Base-by-base conservation (phyloP, 2,113 vertebrate species). In the Lipotes vexillifer region DNA sequence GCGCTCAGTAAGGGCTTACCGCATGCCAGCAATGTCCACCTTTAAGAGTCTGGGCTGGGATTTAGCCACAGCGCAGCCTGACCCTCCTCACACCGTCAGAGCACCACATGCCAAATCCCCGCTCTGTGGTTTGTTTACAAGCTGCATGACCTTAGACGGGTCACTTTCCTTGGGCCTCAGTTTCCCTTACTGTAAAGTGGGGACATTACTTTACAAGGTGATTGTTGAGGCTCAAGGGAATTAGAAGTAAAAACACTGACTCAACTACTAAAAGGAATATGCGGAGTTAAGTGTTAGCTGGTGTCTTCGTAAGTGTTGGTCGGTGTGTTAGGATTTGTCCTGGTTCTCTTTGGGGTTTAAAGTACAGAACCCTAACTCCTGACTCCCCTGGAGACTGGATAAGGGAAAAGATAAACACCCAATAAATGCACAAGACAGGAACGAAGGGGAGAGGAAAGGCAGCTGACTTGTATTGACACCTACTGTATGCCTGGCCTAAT, bases 1-100 rank as follows among this genome's bases (percentile, higher is more conserved):
- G 41, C 71, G 2, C 23, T 18, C 23, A 6, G 23, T 3, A 10
- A 13, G 72, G 61, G 59, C 66, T 65, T 3, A 11, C 4, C 3
- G 15, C 5, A 36, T 0, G 8, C n/a, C 78, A 27, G 36, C 0
- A 0, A 14, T 3, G 6, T 52, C 7, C 7, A 1, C 52, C 71
- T 4, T 11, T 7, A 6, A 57, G 36, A 57, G 9, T 13, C 0
- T 4, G 18, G 84, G 10, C 66, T 29, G 52, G 44, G 31, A 27
- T 27, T 2, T 2, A 33, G 29, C 10, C 20, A 46, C 31, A 10
- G 55, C 36, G 46, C 17, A 31, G 31, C 57, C 66, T 14, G 41
- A 57, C 49, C 63, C 55, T 61, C 72, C 75, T 20, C 27, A 33
- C 21, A 27, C 31, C 33, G 3, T 5, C 33, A 1, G 66, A 36